Percentiles rank a stretch among this genome's conserved stretches.
Conservation (phyloP, 2,888 invertebrate species). For the Tubulanus polymorphus region DNA sequence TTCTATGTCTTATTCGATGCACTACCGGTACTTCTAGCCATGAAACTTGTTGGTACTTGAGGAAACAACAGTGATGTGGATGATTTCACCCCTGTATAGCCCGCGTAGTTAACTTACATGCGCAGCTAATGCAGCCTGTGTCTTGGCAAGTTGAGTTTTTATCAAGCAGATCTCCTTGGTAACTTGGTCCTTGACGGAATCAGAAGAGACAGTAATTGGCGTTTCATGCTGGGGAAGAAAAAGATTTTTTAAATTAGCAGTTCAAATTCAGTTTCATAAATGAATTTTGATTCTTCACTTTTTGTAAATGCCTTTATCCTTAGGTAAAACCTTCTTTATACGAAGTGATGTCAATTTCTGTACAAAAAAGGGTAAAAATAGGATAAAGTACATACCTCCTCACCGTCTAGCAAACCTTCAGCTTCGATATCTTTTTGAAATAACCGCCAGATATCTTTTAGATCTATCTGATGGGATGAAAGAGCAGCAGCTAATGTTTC, state of each 20-base stretch:
- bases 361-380: conserved; percentile 8
- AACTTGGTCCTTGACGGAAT: conserved; percentile 32
- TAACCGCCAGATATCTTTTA: conserved; percentile 40
- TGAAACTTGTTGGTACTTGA: no score
- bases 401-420: conserved; percentile 23
- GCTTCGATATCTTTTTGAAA: conserved; percentile 33
- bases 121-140: conserved; percentile 23
- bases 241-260: no score
- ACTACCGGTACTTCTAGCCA: no score
- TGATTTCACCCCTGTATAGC: no score
- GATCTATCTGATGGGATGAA: conserved; percentile 26
- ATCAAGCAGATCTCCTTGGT: conserved; percentile 31
- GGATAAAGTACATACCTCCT: conserved; percentile 18
- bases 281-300: no score
- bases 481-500: conserved; percentile 22
- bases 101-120: conserved; percentile 20
- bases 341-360: conserved; percentile 19
- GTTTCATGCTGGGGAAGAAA: neutral
- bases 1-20: no score
- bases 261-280: no score
- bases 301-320: neutral
- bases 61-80: no score
- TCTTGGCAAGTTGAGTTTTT: conserved; percentile 25
- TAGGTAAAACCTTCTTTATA: conserved; percentile 13
- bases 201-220: conserved; percentile 9